Percentiles rank a stretch among this genome's conserved stretches.
Evolutionary conservation across 2,888 invertebrate species (phyloP).

Genomic region (Chrysomela aeneicollis): DNA sequence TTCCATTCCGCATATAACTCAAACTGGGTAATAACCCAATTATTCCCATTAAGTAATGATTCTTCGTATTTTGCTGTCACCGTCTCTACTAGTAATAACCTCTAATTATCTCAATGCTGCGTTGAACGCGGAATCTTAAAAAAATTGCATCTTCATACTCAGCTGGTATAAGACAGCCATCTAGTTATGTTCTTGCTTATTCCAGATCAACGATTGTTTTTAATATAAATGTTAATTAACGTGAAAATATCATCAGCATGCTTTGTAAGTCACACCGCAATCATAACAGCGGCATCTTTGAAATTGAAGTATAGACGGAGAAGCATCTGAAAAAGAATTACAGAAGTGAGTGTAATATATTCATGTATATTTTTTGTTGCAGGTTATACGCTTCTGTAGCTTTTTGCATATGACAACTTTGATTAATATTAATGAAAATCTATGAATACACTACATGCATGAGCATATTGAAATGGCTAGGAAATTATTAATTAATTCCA

Average conservation of each 20-base stretch:
- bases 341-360: conserved; percentile 16
- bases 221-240: conserved; percentile 46
- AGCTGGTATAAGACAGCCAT: conserved; percentile 25
- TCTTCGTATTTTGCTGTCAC: not conserved
- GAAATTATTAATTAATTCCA: too few relatives aligned
- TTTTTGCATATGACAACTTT: not conserved
- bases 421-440: not conserved
- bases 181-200: conserved; percentile 34
- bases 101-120: conserved; percentile 12
- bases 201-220: conserved; percentile 43
- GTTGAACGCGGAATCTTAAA: not conserved
- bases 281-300: conserved; percentile 40
- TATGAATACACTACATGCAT: too few relatives aligned
- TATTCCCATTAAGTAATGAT: not conserved
- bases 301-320: conserved; percentile 30
- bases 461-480: too few relatives aligned
- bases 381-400: conserved; percentile 5
- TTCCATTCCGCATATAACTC: not conserved
- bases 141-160: conserved; percentile 18
- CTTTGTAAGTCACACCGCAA: conserved; percentile 39
- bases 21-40: not conserved
- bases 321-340: conserved; percentile 22
- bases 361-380: not conserved
- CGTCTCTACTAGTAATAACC: not conserved
- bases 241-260: conserved; percentile 33